Base-by-base conservation (phyloP, 2,113 vertebrate species). In the Corythoichthys intestinalis region DNA sequence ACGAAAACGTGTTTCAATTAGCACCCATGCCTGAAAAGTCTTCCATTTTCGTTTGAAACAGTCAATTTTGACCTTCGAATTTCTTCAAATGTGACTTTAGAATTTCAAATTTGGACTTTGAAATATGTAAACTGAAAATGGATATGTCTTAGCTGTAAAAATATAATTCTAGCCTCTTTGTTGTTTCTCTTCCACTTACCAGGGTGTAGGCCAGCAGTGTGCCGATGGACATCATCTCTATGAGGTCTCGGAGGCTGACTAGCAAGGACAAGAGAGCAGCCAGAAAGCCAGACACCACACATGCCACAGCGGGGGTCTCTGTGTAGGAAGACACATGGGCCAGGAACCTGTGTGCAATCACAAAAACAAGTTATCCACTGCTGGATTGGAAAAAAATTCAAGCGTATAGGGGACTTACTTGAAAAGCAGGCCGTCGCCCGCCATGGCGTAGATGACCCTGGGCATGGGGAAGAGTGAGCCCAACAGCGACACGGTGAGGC, bases 201-300 rank as follows among this genome's bases (percentile, higher is more conserved):
- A 99, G 84, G 0, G 97, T 99, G 84, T 99, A 99, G 77, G 97
- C 97, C 0, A 99, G 91, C 70, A 99, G 89, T 0, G 97, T 99
- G 74, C 97, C 97, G 0, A 99, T 99, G 79, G 97, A 99, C 97
- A 99, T 99, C 97, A 99, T 99, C 80, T 99, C 97, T 65, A 99
- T 99, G 69, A 99, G 91, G 86, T 99, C 97, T 77, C 96, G 84
- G 73, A 99, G 92, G 87, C 96, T 98, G 82, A 99, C 95, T 71
- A 99, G 83, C 61, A 99, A 90, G 3, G 95, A 94, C 17, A 99
- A 91, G 50, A 99, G 87, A 0, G 95, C 94, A 0, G 97, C 95
- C 0, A 98, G 91, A 78, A 96, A 97, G 2, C 97, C 97, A 0
- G 96, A 98, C 67, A 99, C 96, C 0, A 98, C 93, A 67, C 97